Evolutionary conservation across 2,888 invertebrate species (phyloP).

Genomic region (Geotrupes spiniger): DNA sequence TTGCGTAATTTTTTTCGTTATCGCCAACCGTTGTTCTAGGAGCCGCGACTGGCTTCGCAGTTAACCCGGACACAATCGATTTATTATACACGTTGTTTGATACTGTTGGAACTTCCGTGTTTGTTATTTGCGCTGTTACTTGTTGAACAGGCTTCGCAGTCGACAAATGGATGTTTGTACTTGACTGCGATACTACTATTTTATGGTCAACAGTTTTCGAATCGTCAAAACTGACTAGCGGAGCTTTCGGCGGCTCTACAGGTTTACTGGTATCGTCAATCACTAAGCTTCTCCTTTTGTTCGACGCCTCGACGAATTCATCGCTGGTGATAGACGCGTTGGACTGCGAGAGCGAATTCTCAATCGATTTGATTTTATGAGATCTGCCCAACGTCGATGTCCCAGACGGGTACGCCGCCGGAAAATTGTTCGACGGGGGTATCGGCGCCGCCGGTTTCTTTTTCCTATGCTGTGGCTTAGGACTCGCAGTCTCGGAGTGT

Average conservation of each 20-base stretch:
- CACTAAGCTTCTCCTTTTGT: slow-evolving; percentile 25
- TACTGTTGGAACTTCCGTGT: slow-evolving; percentile 52
- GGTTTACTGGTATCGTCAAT: slow-evolving; percentile 41
- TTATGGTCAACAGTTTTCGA: slow-evolving; percentile 44
- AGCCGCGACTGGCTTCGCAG: slow-evolving; percentile 53
- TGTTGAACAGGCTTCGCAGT: slow-evolving; percentile 42
- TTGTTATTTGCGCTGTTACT: slow-evolving; percentile 51
- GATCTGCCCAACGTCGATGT: slow-evolving; percentile 41
- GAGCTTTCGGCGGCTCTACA: slow-evolving; percentile 27
- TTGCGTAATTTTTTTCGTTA: slow-evolving; percentile 30
- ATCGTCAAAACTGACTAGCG: slow-evolving; percentile 57
- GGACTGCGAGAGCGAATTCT: slow-evolving; percentile 48
- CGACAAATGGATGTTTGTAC: slow-evolving; percentile 28
- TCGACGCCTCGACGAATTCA: slow-evolving; percentile 8
- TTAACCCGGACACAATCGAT: slow-evolving; percentile 23
- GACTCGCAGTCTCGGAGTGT: slow-evolving; percentile 59
- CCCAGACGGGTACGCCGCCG: slow-evolving; percentile 52
- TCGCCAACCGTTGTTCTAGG: slow-evolving; percentile 49
- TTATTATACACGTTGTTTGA: slow-evolving; percentile 37
- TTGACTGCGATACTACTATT: slow-evolving; percentile 27
- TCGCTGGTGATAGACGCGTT: slow-evolving; percentile 34
- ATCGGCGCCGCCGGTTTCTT: slow-evolving; percentile 58
- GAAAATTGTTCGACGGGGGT: slow-evolving; percentile 10
- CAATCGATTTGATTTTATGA: slow-evolving; percentile 45
- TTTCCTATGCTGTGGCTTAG: slow-evolving; percentile 58